These are phyloP conservation scores for Pampusana beccarii DNA, from an alignment of 2,113 vertebrate genomes.

Conservation along the genomic window DNA sequence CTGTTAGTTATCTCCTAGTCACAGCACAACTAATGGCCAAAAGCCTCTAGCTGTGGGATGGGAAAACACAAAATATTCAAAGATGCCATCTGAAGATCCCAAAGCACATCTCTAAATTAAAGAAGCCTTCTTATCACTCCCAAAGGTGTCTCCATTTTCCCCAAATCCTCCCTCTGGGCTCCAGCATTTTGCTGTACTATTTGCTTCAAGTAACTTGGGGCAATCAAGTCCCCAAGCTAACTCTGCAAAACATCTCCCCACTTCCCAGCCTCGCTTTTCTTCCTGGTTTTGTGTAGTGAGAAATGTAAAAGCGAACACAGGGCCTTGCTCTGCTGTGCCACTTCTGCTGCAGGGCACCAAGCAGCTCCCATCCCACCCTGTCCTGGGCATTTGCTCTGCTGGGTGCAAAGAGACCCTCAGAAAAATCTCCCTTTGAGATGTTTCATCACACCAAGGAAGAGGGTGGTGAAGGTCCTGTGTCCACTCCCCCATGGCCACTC, in stretches of 20 bases:
- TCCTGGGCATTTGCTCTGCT: fast-evolving
- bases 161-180: neutral
- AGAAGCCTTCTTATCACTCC: neutral
- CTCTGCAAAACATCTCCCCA: neutral
- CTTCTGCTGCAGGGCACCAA: neutral
- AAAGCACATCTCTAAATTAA: neutral
- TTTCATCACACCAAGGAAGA: neutral
- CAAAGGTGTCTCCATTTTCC: neutral
- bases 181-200: neutral
- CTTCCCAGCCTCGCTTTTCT: neutral
- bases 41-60: neutral
- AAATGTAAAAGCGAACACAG: neutral
- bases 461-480: neutral
- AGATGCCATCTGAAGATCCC: neutral
- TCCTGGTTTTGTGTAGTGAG: neutral
- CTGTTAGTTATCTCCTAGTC: neutral
- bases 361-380: neutral
- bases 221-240: neutral
- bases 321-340: neutral
- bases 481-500: neutral
- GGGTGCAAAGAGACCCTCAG: neutral
- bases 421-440: neutral
- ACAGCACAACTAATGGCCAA: neutral
- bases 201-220: neutral
- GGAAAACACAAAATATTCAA: neutral